Conservation (phyloP, 2,113 vertebrate genomes). For the Channa argus region DNA sequence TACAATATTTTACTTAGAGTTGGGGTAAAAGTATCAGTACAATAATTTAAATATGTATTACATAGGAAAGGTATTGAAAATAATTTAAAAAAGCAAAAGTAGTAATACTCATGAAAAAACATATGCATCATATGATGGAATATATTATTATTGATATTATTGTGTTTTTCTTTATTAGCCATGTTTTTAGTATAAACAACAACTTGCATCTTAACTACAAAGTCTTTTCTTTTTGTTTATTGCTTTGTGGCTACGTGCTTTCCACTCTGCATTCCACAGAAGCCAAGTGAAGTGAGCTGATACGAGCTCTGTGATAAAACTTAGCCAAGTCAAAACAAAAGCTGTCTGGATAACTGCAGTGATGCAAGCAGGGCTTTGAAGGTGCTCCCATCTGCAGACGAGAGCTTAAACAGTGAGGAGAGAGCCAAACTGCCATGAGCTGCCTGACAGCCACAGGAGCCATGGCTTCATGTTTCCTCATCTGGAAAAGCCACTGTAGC, state of each 20-base stretch:
- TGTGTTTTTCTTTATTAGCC: background rate
- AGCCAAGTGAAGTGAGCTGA: constrained; percentile 50
- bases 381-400: constrained; percentile 54
- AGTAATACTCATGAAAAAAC: too few relatives aligned
- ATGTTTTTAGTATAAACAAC: background rate
- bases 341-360: constrained; percentile 48
- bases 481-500: constrained; percentile 74
- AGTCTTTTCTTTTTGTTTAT: background rate
- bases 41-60: too few relatives aligned
- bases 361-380: constrained; percentile 56
- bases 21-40: too few relatives aligned
- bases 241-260: constrained; percentile 19
- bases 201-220: constrained; percentile 13
- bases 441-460: constrained; percentile 67
- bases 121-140: too few relatives aligned
- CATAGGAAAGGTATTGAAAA: too few relatives aligned
- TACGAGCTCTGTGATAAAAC: constrained; percentile 64
- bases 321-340: constrained; percentile 65
- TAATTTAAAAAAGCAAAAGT: too few relatives aligned
- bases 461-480: constrained; percentile 66
- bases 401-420: constrained; percentile 50
- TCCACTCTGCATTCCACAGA: constrained; percentile 45
- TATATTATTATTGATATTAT: too few relatives aligned
- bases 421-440: constrained; percentile 64
- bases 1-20: too few relatives aligned